These are phyloP conservation scores for Uloborus diversus DNA, from an alignment of 1,140 invertebrate genomes.

Conservation along the genomic window DNA sequence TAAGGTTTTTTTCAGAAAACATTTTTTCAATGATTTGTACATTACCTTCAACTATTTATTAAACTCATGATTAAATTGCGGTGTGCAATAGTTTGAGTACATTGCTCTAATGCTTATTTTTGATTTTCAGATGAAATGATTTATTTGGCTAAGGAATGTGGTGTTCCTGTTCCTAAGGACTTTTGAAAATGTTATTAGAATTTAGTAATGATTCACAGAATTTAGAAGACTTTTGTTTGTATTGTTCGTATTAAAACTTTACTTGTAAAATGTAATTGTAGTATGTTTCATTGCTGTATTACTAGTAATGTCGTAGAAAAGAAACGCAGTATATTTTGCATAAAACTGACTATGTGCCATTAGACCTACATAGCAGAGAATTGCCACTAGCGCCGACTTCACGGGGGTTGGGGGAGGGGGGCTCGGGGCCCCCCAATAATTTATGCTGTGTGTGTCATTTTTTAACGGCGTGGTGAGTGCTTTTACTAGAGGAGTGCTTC, in stretches of 20 bases:
- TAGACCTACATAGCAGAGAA: too few species aligned
- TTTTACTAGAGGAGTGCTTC: too few species aligned
- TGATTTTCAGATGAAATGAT: slow-evolving; percentile 36
- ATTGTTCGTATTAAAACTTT: background rate
- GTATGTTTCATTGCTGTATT: too few species aligned
- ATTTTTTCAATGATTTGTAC: background rate
- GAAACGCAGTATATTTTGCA: too few species aligned
- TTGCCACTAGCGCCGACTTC: too few species aligned
- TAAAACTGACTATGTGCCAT: too few species aligned
- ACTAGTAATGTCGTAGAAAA: too few species aligned
- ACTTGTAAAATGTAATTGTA: too few species aligned
- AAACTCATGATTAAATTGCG: background rate
- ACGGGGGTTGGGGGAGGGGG: too few species aligned
- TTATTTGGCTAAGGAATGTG: slow-evolving; percentile 26
- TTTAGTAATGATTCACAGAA: slow-evolving; percentile 9
- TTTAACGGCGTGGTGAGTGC: too few species aligned
- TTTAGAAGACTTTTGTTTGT: background rate
- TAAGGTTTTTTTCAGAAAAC: background rate
- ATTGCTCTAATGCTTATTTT: background rate
- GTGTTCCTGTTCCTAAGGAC: slow-evolving; percentile 7
- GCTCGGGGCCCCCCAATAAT: too few species aligned
- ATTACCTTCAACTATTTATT: background rate
- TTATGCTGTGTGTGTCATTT: too few species aligned
- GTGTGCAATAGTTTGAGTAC: background rate
- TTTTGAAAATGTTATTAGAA: slow-evolving; percentile 4